A percentile compares a stretch with the other conserved stretches of the same genome.
Conservation (phyloP, 2,888 invertebrate species). For the Macrophya annulata region DNA sequence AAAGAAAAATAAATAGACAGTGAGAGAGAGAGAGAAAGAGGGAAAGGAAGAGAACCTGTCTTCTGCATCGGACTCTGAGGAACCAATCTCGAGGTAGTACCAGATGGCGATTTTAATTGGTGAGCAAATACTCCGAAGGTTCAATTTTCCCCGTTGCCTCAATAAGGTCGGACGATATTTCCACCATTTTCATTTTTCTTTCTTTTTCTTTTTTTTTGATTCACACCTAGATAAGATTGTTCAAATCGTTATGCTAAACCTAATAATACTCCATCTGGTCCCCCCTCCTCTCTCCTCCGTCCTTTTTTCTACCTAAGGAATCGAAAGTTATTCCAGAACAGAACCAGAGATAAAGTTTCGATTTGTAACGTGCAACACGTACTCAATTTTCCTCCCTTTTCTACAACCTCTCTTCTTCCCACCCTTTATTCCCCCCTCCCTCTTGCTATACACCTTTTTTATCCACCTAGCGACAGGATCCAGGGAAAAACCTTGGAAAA, state of each 20-base stretch:
- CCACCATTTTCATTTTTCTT: neutral
- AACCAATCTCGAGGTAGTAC: neutral
- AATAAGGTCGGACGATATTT: neutral
- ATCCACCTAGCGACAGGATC: constrained; percentile 56
- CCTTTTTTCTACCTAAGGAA: neutral
- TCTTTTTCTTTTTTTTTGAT: too few relatives aligned
- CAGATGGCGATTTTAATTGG: constrained; percentile 23
- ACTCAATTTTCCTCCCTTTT: constrained; percentile 38
- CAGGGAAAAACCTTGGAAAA: neutral
- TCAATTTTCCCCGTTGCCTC: neutral
- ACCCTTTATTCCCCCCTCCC: neutral
- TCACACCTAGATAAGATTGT: neutral
- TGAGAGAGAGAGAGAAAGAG: neutral
- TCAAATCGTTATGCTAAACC: neutral
- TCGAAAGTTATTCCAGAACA: constrained; percentile 11
- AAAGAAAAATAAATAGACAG: constrained; percentile 2
- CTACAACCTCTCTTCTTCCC: too few relatives aligned
- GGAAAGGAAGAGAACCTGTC: neutral
- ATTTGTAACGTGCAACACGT: constrained; percentile 53
- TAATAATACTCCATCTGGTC: neutral
- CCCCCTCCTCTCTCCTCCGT: neutral
- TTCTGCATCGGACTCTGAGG: constrained; percentile 7
- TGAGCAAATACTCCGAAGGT: neutral
- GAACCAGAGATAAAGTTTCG: constrained; percentile 47
- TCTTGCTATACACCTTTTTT: constrained; percentile 56